Evolutionary conservation across 2,888 invertebrate genomes (phyloP).

Genomic region (Eupithecia dodoneata): DNA sequence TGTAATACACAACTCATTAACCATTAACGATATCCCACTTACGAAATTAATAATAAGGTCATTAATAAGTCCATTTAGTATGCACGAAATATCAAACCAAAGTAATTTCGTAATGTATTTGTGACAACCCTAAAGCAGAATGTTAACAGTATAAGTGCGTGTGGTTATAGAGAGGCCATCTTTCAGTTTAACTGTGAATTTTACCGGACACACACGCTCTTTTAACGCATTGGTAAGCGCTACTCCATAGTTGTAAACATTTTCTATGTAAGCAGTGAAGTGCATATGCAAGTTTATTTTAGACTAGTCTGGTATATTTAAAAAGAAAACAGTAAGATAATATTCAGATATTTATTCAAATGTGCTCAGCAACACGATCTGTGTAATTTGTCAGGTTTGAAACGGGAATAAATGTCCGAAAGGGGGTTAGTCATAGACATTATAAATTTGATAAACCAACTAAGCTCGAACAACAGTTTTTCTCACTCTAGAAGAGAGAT

Average conservation of each 20-base stretch:
- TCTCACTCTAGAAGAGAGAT: neutral
- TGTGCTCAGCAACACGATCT: neutral
- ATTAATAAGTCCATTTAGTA: neutral
- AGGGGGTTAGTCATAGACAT: neutral
- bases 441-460: neutral
- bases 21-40: neutral
- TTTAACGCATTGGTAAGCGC: conserved; percentile 10
- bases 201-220: conserved; percentile 24
- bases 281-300: neutral
- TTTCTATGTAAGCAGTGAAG: neutral
- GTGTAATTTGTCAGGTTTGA: neutral
- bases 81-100: neutral
- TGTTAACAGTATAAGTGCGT: conserved; percentile 12
- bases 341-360: neutral
- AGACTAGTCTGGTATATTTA: neutral
- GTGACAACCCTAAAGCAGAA: conserved; percentile 35
- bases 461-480: neutral
- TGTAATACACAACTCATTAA: neutral
- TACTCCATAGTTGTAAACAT: neutral
- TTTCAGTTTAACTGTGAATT: conserved; percentile 40
- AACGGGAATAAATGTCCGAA: neutral
- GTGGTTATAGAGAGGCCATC: conserved; percentile 9
- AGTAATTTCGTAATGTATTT: neutral
- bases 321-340: neutral
- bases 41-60: neutral